Conservation (phyloP, 2,888 invertebrate genomes). For the Agrochola lychnidis region DNA sequence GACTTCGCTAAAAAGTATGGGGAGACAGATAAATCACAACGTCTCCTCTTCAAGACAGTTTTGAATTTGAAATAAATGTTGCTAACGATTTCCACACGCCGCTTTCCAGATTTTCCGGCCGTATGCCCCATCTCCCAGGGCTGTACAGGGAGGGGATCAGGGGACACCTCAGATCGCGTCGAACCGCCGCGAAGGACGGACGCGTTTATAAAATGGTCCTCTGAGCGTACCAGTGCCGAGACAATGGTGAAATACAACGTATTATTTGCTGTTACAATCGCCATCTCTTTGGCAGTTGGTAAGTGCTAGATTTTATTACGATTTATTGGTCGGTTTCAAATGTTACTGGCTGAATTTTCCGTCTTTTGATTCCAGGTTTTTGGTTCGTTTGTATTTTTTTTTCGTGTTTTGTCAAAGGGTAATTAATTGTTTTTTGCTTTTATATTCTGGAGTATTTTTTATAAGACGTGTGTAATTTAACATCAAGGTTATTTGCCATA, state of each 20-base stretch:
- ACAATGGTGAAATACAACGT: conserved; percentile 81
- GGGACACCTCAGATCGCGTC: conserved; percentile 63
- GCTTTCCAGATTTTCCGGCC: conserved; percentile 41
- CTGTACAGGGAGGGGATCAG: conserved; percentile 57
- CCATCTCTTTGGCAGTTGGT: conserved; percentile 81
- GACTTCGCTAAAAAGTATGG: neutral
- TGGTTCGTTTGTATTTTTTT: conserved; percentile 19
- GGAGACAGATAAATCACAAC: neutral
- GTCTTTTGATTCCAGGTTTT: conserved; percentile 20
- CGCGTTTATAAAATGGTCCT: conserved; percentile 69
- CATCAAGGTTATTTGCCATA: neutral
- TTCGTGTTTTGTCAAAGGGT: conserved; percentile 16
- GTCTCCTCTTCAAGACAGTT: neutral
- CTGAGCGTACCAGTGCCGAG: conserved; percentile 64
- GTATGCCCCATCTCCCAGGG: conserved; percentile 62
- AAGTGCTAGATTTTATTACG: conserved; percentile 68
- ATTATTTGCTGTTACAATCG: conserved; percentile 77
- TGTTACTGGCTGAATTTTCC: neutral
- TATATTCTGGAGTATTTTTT: neutral
- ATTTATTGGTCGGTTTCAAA: conserved; percentile 42
- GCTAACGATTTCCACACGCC: conserved; percentile 8
- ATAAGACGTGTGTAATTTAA: neutral
- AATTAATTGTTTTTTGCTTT: conserved; percentile 7
- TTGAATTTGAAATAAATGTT: neutral
- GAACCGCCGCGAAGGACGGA: conserved; percentile 70